Percentiles rank a stretch among this genome's conserved stretches.
These are phyloP conservation scores for Sylvicola cinctus DNA, from an alignment of 2,888 invertebrate genomes.

Conservation along the genomic window DNA sequence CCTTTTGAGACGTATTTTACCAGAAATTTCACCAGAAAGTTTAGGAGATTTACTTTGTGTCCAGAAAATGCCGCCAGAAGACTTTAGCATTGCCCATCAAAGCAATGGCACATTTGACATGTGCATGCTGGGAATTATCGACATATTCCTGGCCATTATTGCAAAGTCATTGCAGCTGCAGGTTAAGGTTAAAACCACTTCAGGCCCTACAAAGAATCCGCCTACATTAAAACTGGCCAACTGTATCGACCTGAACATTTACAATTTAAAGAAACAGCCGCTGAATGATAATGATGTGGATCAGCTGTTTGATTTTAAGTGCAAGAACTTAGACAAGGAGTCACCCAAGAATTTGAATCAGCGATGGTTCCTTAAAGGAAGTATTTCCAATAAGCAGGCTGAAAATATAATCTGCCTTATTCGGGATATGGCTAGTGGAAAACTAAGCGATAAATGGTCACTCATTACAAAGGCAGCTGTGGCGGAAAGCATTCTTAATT, in stretches of 20 bases:
- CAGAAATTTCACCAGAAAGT: slow-evolving; percentile 70
- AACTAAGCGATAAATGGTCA: slow-evolving; percentile 70
- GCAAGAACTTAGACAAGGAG: not conserved
- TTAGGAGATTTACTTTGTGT: slow-evolving; percentile 60
- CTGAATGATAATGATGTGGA: not conserved
- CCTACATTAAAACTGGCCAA: slow-evolving; percentile 21
- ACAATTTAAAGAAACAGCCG: slow-evolving; percentile 12
- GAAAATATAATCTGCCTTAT: slow-evolving; percentile 73
- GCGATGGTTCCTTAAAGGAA: slow-evolving; percentile 74
- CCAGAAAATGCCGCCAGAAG: slow-evolving; percentile 45
- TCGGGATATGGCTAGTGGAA: slow-evolving; percentile 80
- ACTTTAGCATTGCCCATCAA: slow-evolving; percentile 50
- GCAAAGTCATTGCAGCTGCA: slow-evolving; percentile 82
- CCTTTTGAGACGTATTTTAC: slow-evolving; percentile 65
- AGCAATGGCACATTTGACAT: slow-evolving; percentile 22
- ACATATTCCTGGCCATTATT: slow-evolving; percentile 76
- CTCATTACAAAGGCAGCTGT: slow-evolving; percentile 71
- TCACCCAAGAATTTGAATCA: slow-evolving; percentile 20
- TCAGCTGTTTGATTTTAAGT: not conserved
- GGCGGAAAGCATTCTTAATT: slow-evolving; percentile 63
- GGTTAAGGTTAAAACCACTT: slow-evolving; percentile 39
- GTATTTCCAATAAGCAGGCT: slow-evolving; percentile 65
- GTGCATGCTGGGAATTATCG: slow-evolving; percentile 55
- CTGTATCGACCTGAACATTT: slow-evolving; percentile 22
- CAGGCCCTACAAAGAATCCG: slow-evolving; percentile 31